Percentiles rank a stretch among this genome's conserved stretches.
These are phyloP conservation scores for Dorcus hopei DNA, from an alignment of 2,888 invertebrate genomes.

Conservation along the genomic window DNA sequence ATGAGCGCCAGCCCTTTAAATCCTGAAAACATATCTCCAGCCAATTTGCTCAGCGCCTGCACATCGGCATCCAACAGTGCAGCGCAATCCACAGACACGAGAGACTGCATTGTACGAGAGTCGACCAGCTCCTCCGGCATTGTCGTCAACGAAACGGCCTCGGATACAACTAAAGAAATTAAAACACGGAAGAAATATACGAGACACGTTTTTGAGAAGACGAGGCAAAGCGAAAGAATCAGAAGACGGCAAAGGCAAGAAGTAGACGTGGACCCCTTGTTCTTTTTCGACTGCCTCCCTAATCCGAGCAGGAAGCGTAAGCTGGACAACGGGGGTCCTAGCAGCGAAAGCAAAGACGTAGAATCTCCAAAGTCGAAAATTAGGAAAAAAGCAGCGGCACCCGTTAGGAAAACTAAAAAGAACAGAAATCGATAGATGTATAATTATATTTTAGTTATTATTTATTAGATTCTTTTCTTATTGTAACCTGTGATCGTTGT, in stretches of 20 bases:
- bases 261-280: constrained; percentile 36
- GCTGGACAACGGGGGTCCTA: constrained; percentile 15
- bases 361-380: constrained; percentile 39
- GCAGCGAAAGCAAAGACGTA: constrained; percentile 6
- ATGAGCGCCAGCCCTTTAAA: constrained; percentile 39
- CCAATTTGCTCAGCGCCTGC: constrained; percentile 16
- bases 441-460: constrained; percentile 9
- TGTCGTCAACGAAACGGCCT: constrained; percentile 34
- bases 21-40: constrained; percentile 27
- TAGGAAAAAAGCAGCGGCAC: constrained; percentile 33
- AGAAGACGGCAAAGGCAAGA: constrained; percentile 40
- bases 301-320: constrained; percentile 36
- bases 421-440: constrained; percentile 16
- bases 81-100: not conserved
- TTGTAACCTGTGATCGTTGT: constrained; percentile 22
- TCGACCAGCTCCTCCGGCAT: constrained; percentile 41
- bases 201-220: constrained; percentile 36
- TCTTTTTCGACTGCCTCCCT: constrained; percentile 27
- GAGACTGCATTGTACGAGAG: constrained; percentile 24
- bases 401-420: constrained; percentile 14
- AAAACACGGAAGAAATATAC: constrained; percentile 25
- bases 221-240: constrained; percentile 46
- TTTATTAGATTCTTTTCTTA: constrained; percentile 8
- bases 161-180: constrained; percentile 23
- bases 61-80: constrained; percentile 25